These are phyloP conservation scores for Phylloscopus trochilus DNA, from an alignment of 2,113 vertebrate species.

Conservation along the genomic window DNA sequence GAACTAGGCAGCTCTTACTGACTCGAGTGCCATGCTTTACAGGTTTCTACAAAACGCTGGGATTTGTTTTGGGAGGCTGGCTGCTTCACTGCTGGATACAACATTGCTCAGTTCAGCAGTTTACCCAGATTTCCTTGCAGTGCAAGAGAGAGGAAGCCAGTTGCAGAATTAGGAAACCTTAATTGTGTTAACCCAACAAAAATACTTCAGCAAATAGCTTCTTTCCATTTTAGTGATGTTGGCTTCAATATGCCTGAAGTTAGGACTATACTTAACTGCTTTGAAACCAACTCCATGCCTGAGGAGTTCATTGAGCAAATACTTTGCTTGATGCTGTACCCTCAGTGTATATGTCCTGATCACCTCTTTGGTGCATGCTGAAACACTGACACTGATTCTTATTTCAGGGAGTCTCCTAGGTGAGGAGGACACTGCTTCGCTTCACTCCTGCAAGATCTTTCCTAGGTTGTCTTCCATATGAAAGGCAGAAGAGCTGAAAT, in stretches of 20 bases:
- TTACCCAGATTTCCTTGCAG: neutral
- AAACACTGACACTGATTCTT: neutral
- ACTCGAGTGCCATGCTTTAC: fast-evolving
- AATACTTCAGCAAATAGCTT: neutral
- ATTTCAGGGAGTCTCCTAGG: neutral
- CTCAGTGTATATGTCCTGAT: neutral
- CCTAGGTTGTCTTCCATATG: fast-evolving
- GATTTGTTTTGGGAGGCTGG: neutral
- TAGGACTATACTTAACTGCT: neutral
- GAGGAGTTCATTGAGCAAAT: neutral
- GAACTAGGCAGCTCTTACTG: neutral
- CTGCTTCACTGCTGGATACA: neutral
- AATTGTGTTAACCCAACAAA: neutral
- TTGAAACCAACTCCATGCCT: neutral
- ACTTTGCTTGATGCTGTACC: neutral
- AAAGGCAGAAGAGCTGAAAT: neutral
- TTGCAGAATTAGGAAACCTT: neutral
- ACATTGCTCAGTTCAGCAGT: neutral
- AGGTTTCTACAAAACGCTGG: neutral
- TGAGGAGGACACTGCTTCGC: neutral
- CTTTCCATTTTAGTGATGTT: neutral
- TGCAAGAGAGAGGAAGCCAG: neutral
- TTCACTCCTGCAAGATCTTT: neutral
- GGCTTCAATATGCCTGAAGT: neutral
- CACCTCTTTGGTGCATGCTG: neutral